Percentiles rank a stretch among this genome's conserved stretches.
Evolutionary conservation across 2,113 vertebrate genomes (phyloP).

Genomic region (Ophthalmolycus amberensis): DNA sequence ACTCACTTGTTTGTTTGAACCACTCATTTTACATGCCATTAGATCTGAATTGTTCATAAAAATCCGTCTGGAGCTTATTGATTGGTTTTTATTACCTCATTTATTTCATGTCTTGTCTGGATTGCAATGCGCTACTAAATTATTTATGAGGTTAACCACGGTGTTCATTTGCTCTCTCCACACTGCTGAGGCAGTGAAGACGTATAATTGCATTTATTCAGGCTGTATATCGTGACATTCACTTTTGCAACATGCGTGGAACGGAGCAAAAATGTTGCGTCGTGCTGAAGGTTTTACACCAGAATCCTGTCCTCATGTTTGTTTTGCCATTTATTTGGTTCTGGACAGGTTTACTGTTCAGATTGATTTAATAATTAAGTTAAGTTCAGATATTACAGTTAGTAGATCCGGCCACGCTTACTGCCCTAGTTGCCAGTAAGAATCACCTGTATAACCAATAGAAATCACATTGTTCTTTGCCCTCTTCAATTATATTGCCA

Average conservation of each 20-base stretch:
- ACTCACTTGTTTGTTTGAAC: conserved; percentile 25
- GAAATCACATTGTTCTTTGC: background rate
- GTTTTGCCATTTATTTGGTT: background rate
- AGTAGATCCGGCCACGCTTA: background rate
- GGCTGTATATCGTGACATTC: background rate
- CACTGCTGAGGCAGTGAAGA: background rate
- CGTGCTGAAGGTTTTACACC: background rate
- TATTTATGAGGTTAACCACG: conserved; percentile 53
- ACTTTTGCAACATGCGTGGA: background rate
- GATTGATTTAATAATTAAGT: background rate
- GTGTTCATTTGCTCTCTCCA: conserved; percentile 17
- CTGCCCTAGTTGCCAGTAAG: too few relatives aligned
- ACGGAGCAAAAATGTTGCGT: background rate
- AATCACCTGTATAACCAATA: background rate
- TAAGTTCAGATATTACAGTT: background rate
- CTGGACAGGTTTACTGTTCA: background rate
- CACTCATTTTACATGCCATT: conserved; percentile 40
- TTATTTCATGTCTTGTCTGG: conserved; percentile 45
- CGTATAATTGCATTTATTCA: conserved; percentile 13
- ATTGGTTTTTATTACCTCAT: conserved; percentile 43
- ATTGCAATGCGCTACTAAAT: conserved; percentile 49
- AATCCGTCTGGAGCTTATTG: conserved; percentile 28
- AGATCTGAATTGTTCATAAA: conserved; percentile 48
- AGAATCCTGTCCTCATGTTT: background rate
- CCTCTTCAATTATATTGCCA: background rate